A percentile compares a stretch with the other conserved stretches of the same genome.
Conservation (phyloP, 2,113 vertebrate genomes). For the Microtus oregoni region DNA sequence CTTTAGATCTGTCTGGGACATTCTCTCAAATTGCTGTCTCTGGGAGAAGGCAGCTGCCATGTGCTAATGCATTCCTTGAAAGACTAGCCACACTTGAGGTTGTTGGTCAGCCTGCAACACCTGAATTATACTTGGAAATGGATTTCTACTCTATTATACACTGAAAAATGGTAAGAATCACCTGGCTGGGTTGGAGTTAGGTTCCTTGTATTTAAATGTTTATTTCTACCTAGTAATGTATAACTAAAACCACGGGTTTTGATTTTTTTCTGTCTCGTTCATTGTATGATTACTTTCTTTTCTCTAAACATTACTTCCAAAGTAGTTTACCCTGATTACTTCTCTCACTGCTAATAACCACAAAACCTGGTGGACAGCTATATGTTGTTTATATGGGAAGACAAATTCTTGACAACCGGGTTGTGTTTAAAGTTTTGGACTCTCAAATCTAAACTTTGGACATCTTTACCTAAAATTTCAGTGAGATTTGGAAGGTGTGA, state of each 20-base stretch:
- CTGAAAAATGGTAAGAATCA: neutral
- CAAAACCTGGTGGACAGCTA: neutral
- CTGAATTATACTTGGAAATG: neutral
- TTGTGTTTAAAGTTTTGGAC: neutral
- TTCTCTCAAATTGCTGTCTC: neutral
- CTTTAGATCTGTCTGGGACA: neutral
- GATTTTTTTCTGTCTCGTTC: neutral
- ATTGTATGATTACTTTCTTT: neutral
- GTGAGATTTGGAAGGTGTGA: slow-evolving; percentile 34
- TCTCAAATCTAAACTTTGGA: neutral
- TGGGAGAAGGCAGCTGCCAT: neutral
- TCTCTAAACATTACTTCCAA: neutral
- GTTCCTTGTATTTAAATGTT: neutral
- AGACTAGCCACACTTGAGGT: neutral
- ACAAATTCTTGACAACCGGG: neutral
- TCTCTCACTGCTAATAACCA: neutral
- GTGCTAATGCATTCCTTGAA: neutral
- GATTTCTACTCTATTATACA: neutral
- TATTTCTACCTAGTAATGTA: neutral
- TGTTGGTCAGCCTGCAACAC: neutral
- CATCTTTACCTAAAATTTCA: slow-evolving; percentile 38
- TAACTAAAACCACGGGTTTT: neutral
- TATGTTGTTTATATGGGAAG: neutral
- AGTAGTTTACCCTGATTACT: neutral
- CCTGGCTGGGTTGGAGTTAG: neutral